Percentiles rank a stretch among this genome's conserved stretches.
Evolutionary conservation across 2,888 invertebrate species (phyloP).

Genomic region (Amblyjoppa proteus): DNA sequence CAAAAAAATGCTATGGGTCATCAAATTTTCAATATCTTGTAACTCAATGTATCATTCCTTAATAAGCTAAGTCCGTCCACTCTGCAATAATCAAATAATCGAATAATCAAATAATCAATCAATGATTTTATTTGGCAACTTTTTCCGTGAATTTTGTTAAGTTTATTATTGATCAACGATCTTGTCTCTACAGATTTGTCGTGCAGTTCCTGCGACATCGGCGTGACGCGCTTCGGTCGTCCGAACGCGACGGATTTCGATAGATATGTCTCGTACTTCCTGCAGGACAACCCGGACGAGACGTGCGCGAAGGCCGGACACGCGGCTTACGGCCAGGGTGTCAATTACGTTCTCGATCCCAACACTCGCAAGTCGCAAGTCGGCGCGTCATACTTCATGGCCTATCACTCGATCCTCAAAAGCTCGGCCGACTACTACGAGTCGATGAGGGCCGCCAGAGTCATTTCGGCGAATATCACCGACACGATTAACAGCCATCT

Average conservation of each 20-base stretch:
- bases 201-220: constrained; percentile 87
- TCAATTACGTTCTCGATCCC: constrained; percentile 87
- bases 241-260: constrained; percentile 89
- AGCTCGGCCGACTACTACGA: constrained; percentile 96
- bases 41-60: no score
- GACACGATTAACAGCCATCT: constrained; percentile 89
- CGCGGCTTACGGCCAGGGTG: constrained; percentile 92
- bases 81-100: no score
- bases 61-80: no score
- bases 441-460: constrained; percentile 93
- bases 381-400: constrained; percentile 95
- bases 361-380: constrained; percentile 85
- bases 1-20: background rate
- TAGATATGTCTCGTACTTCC: constrained; percentile 92
- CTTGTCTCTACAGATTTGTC: constrained; percentile 39
- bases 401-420: constrained; percentile 97
- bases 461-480: constrained; percentile 93
- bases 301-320: constrained; percentile 94
- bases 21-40: no score
- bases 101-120: no score
- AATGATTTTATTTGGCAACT: no score
- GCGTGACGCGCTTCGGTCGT: constrained; percentile 86
- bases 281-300: constrained; percentile 92
- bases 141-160: no score
- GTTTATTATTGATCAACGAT: background rate